Percentiles rank a stretch among this genome's conserved stretches.
Conservation (phyloP, 2,888 invertebrate genomes). For the Drosophila multiciliata region DNA sequence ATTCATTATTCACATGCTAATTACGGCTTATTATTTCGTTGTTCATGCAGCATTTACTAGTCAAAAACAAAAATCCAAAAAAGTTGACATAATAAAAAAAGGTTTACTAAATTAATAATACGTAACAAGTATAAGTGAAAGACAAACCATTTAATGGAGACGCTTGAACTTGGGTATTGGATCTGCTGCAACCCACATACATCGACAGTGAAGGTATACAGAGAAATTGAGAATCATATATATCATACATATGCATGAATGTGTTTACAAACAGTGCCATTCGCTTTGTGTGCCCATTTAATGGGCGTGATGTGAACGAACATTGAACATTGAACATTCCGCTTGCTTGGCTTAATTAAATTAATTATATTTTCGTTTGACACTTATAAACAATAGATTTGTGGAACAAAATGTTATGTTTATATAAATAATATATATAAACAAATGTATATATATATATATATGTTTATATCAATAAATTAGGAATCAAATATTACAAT, state of each 20-base stretch:
- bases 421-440: slow-evolving; percentile 12
- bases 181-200: slow-evolving; percentile 30
- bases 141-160: slow-evolving; percentile 54
- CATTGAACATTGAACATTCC: slow-evolving; percentile 48
- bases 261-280: slow-evolving; percentile 18
- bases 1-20: slow-evolving; percentile 34
- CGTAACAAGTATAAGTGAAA: slow-evolving; percentile 23
- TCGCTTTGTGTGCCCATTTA: slow-evolving; percentile 32
- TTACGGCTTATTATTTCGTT: slow-evolving; percentile 41
- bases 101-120: slow-evolving; percentile 25
- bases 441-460: slow-evolving; percentile 29
- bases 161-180: slow-evolving; percentile 43
- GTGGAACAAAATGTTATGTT: slow-evolving; percentile 38
- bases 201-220: slow-evolving; percentile 4
- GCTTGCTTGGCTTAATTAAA: slow-evolving; percentile 57
- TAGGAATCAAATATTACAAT: slow-evolving; percentile 71
- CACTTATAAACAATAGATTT: slow-evolving; percentile 66
- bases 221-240: slow-evolving; percentile 36
- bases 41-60: slow-evolving; percentile 50
- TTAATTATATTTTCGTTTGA: slow-evolving; percentile 71
- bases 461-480: slow-evolving; percentile 59
- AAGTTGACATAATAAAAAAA: background rate
- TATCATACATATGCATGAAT: slow-evolving; percentile 13
- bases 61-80: slow-evolving; percentile 13
- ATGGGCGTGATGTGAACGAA: slow-evolving; percentile 39